Conservation (phyloP, 2,888 invertebrate genomes). For the Alentia gelatinosa region DNA sequence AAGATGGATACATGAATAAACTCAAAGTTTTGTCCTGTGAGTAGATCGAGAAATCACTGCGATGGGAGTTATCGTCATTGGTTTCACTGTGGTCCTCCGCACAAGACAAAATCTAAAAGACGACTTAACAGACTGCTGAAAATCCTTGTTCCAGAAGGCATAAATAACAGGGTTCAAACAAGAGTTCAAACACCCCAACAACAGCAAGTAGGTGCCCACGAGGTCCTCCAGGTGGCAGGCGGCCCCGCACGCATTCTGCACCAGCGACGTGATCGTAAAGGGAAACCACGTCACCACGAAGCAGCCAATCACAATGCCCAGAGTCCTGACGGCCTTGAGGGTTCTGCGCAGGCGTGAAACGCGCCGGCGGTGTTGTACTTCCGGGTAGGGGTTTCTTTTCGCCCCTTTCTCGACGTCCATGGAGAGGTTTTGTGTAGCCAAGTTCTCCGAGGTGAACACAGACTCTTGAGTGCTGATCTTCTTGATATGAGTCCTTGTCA, state of each 20-base stretch:
- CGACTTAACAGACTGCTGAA: neutral
- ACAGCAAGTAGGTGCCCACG: neutral
- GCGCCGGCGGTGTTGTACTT: too few species aligned
- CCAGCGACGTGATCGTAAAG: neutral
- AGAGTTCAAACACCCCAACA: neutral
- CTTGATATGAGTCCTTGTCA: neutral
- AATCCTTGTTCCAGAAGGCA: slow-evolving; percentile 31
- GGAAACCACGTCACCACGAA: slow-evolving; percentile 6
- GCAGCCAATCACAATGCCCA: neutral
- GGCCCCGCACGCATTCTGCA: neutral
- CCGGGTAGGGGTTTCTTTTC: neutral
- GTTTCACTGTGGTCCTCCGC: neutral
- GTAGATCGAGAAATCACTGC: neutral
- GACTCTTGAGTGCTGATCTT: neutral
- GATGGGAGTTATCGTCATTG: neutral
- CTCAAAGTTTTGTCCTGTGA: neutral
- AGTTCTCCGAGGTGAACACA: neutral
- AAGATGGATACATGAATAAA: too few species aligned
- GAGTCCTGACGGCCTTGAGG: neutral
- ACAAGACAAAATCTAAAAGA: neutral
- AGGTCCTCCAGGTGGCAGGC: slow-evolving; percentile 14
- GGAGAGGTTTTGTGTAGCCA: neutral
- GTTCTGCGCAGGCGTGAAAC: neutral
- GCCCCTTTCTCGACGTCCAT: neutral
- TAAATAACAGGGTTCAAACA: slow-evolving; percentile 29